Evolutionary conservation across 1,140 invertebrate genomes (phyloP).

Genomic region (Augochlora pura): DNA sequence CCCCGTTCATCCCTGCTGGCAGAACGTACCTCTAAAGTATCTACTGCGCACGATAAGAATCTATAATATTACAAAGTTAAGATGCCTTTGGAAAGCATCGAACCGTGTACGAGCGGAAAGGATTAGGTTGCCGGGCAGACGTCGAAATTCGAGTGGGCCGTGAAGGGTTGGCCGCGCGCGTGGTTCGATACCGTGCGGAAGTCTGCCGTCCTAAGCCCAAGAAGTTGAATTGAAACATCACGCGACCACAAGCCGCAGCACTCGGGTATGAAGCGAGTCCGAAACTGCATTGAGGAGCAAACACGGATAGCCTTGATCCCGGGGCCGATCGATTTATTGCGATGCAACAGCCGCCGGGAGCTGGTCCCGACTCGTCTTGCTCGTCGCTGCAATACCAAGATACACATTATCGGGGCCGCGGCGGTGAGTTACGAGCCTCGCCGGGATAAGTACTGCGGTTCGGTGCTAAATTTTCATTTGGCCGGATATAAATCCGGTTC

Average conservation of each 20-base stretch:
- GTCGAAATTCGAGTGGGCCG: neutral
- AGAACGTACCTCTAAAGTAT: neutral
- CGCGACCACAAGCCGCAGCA: neutral
- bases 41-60: neutral
- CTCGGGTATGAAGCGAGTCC: neutral
- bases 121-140: neutral
- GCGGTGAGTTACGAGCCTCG: neutral
- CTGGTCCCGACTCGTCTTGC: neutral
- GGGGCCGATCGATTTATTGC: conserved; percentile 14
- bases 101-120: no score
- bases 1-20: no score
- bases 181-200: neutral
- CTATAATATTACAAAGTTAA: no score
- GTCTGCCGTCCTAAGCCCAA: neutral
- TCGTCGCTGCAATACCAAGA: conserved; percentile 1
- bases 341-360: neutral
- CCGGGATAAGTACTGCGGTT: neutral
- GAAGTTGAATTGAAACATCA: conserved; percentile 4
- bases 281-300: conserved; percentile 14
- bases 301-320: neutral
- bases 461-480: conserved; percentile 16
- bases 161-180: neutral
- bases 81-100: neutral
- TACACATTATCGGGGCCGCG: conserved; percentile 13
- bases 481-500: neutral